Conservation (phyloP, 2,797 vertebrate genomes). For the Pantherophis vulpinus region DNA sequence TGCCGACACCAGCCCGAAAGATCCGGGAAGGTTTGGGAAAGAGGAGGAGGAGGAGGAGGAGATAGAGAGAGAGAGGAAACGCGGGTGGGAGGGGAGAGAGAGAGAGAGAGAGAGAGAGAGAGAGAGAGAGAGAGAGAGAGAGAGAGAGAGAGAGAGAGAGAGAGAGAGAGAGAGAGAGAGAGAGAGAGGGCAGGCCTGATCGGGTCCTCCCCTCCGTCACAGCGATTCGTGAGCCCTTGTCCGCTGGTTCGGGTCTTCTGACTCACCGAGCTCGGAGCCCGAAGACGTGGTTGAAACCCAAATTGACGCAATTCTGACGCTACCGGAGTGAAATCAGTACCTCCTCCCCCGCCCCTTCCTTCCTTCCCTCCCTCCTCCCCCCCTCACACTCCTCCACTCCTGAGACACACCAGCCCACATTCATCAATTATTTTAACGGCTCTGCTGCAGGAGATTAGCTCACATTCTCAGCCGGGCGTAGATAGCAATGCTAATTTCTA, state of each 20-base stretch:
- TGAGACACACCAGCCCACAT: conserved; percentile 67
- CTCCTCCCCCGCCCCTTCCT: conserved; percentile 51
- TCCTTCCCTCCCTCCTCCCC: conserved; percentile 15
- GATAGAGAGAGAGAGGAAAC: conserved; percentile 18
- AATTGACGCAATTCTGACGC: conserved; percentile 96
- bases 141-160: neutral
- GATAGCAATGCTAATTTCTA: conserved; percentile 28
- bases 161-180: neutral
- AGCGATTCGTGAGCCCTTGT: conserved; percentile 66
- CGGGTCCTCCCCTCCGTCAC: conserved; percentile 57
- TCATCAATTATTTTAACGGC: conserved; percentile 77
- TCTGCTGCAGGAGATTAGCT: conserved; percentile 65
- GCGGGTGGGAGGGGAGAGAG: neutral
- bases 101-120: neutral
- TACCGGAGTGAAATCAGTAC: conserved; percentile 82
- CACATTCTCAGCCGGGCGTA: conserved; percentile 32
- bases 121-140: conserved; percentile 18
- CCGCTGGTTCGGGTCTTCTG: conserved; percentile 75
- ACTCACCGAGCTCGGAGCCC: conserved; percentile 67
- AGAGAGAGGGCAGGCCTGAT: conserved; percentile 13
- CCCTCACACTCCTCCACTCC: conserved; percentile 36
- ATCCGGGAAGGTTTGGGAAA: neutral
- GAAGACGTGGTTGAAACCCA: conserved; percentile 73
- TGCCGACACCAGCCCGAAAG: conserved; percentile 45
- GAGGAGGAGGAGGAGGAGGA: conserved; percentile 8